Evolutionary conservation across 35 echinoderm and acorn worm genomes (phyloP).

Genomic region (Eucidaris tribuloides): DNA sequence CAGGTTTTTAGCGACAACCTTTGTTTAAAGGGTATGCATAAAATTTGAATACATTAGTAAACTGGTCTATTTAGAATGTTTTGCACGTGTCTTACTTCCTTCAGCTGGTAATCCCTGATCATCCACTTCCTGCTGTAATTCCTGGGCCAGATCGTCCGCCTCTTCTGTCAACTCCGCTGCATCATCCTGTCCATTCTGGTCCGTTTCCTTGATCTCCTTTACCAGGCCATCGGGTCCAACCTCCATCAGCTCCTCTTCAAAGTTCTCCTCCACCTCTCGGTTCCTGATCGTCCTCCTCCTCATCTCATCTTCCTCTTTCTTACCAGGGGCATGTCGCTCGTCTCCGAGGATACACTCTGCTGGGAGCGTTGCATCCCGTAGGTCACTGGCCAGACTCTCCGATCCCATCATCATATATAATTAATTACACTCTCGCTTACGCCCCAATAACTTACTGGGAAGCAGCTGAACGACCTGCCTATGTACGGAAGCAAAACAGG

Average conservation of each 20-base stretch:
- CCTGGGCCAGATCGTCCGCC: background rate
- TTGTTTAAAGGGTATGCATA: too few species aligned
- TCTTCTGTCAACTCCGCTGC: background rate
- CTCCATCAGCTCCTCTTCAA: background rate
- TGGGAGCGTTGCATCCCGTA: background rate
- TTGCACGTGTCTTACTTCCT: too few species aligned
- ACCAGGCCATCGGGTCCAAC: background rate
- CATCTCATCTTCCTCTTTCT: background rate
- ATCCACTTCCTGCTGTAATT: background rate
- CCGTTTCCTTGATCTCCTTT: slow-evolving; percentile 7
- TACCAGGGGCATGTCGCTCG: background rate
- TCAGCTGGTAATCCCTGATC: too few species aligned
- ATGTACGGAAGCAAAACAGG: too few species aligned
- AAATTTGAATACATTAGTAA: too few species aligned
- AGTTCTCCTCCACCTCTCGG: slow-evolving; percentile 7
- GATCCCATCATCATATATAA: background rate
- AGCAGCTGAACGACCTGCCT: slow-evolving; percentile 16
- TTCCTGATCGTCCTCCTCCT: background rate
- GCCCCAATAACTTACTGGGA: background rate
- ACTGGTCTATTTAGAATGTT: too few species aligned
- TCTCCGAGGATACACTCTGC: background rate
- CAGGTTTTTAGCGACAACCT: too few species aligned
- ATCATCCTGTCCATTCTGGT: slow-evolving; percentile 4
- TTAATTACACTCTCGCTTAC: background rate
- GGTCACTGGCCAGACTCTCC: background rate